Evolutionary conservation across 2,113 vertebrate genomes (phyloP).

Genomic region (Procavia capensis): DNA sequence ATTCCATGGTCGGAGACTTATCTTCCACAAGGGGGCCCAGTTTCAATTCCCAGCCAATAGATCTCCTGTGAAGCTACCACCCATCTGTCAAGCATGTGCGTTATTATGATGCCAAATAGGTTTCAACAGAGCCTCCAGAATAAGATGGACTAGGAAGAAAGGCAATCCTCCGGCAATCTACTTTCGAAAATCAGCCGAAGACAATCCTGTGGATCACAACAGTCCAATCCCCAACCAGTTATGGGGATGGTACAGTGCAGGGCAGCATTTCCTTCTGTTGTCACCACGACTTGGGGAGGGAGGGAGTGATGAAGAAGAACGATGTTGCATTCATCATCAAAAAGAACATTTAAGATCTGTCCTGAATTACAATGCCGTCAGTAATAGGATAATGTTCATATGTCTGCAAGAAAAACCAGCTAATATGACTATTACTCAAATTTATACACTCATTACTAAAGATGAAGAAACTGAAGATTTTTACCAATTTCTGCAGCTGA

Average conservation of each 20-base stretch:
- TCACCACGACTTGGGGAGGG: too few species aligned
- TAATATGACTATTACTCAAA: too few species aligned
- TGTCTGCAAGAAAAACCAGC: too few species aligned
- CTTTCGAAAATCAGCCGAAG: background rate
- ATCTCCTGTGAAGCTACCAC: background rate
- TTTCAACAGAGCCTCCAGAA: background rate
- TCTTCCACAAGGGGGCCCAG: background rate
- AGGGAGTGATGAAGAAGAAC: too few species aligned
- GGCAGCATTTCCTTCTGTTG: background rate
- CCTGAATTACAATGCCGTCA: too few species aligned
- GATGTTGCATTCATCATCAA: too few species aligned
- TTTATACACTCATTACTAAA: too few species aligned
- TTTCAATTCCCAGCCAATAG: background rate
- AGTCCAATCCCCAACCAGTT: background rate
- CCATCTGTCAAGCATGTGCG: background rate
- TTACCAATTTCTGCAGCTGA: too few species aligned
- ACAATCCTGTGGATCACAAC: background rate
- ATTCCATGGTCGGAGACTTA: background rate
- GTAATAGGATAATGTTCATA: too few species aligned
- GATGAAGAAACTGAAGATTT: too few species aligned
- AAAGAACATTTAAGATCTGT: too few species aligned
- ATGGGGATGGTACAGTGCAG: background rate
- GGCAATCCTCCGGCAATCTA: too few species aligned
- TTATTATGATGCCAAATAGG: background rate
- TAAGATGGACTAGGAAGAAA: background rate